Conservation (phyloP, 2,888 invertebrate genomes). For the Crepidodera aurea region DNA sequence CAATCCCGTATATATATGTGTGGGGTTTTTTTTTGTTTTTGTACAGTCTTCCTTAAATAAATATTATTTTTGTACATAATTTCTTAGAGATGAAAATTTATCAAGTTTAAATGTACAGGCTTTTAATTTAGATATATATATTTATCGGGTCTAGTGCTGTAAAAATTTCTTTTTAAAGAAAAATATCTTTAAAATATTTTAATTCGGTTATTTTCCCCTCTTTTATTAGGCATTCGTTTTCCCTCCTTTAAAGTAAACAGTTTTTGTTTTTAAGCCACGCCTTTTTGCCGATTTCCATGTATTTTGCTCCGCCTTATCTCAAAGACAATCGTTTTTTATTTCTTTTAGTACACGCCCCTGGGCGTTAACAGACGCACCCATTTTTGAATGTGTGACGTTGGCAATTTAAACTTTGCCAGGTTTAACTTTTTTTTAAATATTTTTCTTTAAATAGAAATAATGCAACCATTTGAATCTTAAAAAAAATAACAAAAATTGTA, state of each 20-base stretch:
- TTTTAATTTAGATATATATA: neutral
- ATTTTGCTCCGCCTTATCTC: too few species aligned
- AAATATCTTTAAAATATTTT: neutral
- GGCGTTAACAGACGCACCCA: too few species aligned
- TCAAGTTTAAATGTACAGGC: too few species aligned
- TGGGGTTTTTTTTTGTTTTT: constrained; percentile 32
- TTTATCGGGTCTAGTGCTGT: constrained; percentile 3
- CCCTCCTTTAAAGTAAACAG: too few species aligned
- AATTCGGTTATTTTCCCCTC: neutral
- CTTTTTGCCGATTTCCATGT: too few species aligned
- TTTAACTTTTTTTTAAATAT: too few species aligned
- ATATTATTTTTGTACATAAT: constrained; percentile 30
- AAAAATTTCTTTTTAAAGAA: constrained; percentile 13
- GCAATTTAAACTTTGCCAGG: too few species aligned
- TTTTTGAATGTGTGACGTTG: too few species aligned
- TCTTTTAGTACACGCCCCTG: too few species aligned
- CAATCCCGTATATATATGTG: neutral
- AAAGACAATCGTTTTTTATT: too few species aligned
- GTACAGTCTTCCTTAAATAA: constrained; percentile 43
- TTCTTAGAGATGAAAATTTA: neutral
- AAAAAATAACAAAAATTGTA: constrained; percentile 9
- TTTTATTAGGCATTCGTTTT: neutral
- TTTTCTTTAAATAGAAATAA: constrained; percentile 8
- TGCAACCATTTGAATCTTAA: constrained; percentile 7
- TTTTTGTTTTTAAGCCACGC: too few species aligned